Evolutionary conservation across 2,113 vertebrate genomes (phyloP).

Genomic region (Chelonoidis abingdonii): DNA sequence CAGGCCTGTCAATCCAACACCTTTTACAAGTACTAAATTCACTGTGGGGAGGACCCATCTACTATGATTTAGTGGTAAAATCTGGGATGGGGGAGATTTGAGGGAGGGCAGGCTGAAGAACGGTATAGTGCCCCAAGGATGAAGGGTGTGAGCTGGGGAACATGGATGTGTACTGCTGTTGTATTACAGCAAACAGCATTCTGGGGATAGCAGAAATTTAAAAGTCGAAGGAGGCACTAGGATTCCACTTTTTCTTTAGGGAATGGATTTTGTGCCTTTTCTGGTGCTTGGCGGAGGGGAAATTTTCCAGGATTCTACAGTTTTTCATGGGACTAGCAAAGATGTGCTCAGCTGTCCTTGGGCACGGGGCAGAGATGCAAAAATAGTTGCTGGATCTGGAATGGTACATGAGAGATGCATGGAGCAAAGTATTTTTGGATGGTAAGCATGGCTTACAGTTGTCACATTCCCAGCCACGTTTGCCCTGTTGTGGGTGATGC

Average conservation of each 20-base stretch:
- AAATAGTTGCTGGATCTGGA: not conserved
- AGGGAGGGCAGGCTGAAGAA: not conserved
- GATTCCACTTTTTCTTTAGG: accelerated
- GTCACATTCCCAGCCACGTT: not conserved
- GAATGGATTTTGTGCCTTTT: not conserved
- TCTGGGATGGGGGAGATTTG: accelerated
- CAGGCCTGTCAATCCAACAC: not conserved
- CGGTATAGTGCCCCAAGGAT: not conserved
- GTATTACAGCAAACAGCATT: not conserved
- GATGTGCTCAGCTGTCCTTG: too few relatives aligned
- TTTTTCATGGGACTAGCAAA: not conserved
- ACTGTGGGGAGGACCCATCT: accelerated
- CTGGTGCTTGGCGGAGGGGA: not conserved
- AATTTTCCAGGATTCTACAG: not conserved
- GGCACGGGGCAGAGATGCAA: not conserved
- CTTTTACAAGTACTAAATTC: not conserved
- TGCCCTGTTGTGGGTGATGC: not conserved
- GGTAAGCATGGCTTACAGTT: not conserved
- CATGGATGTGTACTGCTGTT: not conserved
- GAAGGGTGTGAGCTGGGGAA: accelerated
- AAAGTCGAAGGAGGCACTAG: accelerated
- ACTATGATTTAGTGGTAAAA: not conserved
- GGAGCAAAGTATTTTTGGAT: not conserved
- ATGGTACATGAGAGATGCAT: not conserved
- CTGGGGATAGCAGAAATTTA: not conserved